phyloP scores from a whole-genome alignment of 2,797 vertebrate species.

The Steatocranus sp. region DNA sequence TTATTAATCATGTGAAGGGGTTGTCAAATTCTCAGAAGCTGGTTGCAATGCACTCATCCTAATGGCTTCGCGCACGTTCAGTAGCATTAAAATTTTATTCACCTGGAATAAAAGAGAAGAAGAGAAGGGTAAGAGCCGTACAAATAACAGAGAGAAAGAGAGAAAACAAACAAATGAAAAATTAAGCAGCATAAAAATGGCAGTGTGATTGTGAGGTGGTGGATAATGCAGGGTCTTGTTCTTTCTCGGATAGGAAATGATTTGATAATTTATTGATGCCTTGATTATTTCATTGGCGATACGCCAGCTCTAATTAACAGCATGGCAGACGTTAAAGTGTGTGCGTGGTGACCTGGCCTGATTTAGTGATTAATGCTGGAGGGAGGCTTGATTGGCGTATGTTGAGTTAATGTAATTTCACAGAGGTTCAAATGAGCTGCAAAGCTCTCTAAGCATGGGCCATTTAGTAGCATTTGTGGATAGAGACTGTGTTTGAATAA shows the following conservation, averaged over 20 bases:
- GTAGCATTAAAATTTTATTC: neutral
- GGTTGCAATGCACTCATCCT: neutral
- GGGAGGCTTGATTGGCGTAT: conserved; percentile 1
- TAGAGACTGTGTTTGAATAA: neutral
- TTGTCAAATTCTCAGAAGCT: neutral
- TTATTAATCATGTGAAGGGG: neutral
- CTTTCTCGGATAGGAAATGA: neutral
- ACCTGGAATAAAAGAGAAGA: neutral
- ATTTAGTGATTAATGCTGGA: conserved; percentile 23
- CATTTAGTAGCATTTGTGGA: neutral
- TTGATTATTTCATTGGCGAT: conserved; percentile 11
- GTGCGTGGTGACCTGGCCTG: neutral
- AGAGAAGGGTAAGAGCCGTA: neutral
- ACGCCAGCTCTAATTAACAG: conserved; percentile 28
- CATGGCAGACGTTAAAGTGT: conserved; percentile 12
- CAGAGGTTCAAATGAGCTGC: neutral
- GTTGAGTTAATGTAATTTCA: neutral
- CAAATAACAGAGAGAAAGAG: neutral
- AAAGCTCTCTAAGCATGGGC: neutral
- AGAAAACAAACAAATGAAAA: neutral
- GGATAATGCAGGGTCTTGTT: neutral
- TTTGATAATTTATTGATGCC: conserved; percentile 23
- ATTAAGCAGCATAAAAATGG: neutral
- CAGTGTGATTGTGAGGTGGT: neutral
- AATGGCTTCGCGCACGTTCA: neutral